A percentile compares a stretch with the other conserved stretches of the same genome.
These are phyloP conservation scores for Todus mexicanus DNA, from an alignment of 2,797 vertebrate species.

Conservation along the genomic window DNA sequence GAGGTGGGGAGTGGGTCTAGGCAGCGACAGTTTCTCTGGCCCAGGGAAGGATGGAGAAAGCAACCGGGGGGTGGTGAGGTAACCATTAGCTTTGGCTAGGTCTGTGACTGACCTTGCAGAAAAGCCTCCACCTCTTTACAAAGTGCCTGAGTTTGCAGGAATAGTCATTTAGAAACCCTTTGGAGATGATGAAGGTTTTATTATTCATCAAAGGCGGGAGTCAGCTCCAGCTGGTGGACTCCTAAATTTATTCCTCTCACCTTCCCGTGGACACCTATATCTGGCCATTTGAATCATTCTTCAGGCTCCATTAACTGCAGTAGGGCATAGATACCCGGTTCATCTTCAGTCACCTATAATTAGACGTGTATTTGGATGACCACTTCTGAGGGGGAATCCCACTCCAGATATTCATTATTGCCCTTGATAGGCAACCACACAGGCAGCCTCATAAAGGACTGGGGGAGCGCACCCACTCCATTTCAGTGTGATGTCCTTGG, in stretches of 20 bases:
- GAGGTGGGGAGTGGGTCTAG: not conserved
- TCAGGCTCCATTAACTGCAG: not conserved
- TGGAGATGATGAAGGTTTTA: not conserved
- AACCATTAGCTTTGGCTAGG: not conserved
- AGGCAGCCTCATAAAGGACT: not conserved
- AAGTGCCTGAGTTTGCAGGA: not conserved
- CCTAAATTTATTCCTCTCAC: not conserved
- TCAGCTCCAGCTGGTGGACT: not conserved
- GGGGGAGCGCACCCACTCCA: not conserved
- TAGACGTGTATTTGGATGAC: not conserved
- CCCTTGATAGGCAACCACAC: not conserved
- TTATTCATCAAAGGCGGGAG: not conserved
- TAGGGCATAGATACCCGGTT: not conserved
- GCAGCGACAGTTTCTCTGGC: not conserved
- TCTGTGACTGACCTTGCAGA: not conserved
- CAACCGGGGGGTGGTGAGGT: accelerated
- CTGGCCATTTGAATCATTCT: not conserved
- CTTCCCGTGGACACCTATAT: not conserved
- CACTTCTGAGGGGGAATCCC: not conserved
- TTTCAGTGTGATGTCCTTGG: not conserved
- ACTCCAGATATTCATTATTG: not conserved
- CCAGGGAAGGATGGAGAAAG: not conserved
- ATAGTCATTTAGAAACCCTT: not conserved
- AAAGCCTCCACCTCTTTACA: not conserved
- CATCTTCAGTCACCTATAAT: not conserved